Evolutionary conservation across 23 tunicate genomes (phyloP).

Genomic region (Trididemnum miniatum): DNA sequence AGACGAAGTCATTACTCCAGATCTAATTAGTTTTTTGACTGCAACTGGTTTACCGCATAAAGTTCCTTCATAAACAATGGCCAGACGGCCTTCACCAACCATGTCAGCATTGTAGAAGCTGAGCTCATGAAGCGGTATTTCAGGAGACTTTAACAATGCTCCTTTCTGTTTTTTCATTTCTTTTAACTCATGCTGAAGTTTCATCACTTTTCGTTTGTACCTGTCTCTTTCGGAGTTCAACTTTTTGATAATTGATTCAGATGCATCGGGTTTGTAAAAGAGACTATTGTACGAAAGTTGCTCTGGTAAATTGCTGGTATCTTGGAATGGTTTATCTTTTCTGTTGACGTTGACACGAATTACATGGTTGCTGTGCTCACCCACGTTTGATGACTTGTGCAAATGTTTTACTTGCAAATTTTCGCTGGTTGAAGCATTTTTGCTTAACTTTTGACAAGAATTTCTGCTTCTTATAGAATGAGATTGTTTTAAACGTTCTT

Average conservation of each 20-base stretch:
- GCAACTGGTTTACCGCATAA: conserved; percentile 61
- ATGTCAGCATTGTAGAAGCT: conserved; percentile 62
- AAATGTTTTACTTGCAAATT: not conserved
- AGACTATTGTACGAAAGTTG: conserved; percentile 22
- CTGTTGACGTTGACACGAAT: conserved; percentile 1
- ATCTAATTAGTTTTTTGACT: conserved; percentile 64
- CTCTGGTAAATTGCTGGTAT: conserved; percentile 30
- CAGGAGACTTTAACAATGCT: conserved; percentile 38
- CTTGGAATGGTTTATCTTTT: conserved; percentile 23
- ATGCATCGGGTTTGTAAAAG: conserved; percentile 13
- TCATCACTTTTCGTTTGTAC: conserved; percentile 66
- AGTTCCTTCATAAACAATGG: conserved; percentile 70
- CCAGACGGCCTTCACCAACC: conserved; percentile 73
- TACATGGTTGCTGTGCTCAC: conserved; percentile 10
- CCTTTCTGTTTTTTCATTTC: conserved; percentile 4
- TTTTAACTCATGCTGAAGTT: conserved; percentile 60
- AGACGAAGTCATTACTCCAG: conserved; percentile 56
- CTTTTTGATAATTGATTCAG: conserved; percentile 51
- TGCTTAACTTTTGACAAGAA: not conserved
- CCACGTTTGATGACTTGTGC: not conserved
- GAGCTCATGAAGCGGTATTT: conserved; percentile 53
- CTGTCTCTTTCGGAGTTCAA: conserved; percentile 59
- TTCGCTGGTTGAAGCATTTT: not conserved
- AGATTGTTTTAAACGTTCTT: conserved; percentile 3
- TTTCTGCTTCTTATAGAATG: not conserved